Percentiles rank a stretch among this genome's conserved stretches.
These are phyloP conservation scores for Myripristis jacobus DNA, from an alignment of 2,797 vertebrate species.

Conservation along the genomic window DNA sequence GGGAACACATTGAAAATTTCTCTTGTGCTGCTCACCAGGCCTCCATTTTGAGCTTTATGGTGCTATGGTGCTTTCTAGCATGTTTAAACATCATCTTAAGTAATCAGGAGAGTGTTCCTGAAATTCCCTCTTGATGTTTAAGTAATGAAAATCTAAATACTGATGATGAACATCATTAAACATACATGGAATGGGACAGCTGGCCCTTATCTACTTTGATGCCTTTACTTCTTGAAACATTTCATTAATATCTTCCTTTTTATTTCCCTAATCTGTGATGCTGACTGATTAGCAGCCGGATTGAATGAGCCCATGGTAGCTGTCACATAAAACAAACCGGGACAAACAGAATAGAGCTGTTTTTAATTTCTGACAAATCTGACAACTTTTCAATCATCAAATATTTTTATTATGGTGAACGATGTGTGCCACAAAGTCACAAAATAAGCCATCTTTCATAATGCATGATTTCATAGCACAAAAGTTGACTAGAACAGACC, in stretches of 20 bases:
- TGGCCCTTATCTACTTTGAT: conserved; percentile 72
- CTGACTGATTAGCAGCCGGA: conserved; percentile 11
- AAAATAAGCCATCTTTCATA: conserved; percentile 42
- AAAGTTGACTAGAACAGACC: conserved; percentile 50
- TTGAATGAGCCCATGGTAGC: conserved; percentile 3
- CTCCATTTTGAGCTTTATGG: conserved; percentile 62
- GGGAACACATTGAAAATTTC: conserved; percentile 66
- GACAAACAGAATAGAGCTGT: conserved; percentile 54
- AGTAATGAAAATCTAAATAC: conserved; percentile 74
- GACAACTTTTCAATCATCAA: conserved; percentile 48
- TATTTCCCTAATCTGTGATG: conserved; percentile 25
- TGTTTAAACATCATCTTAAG: conserved; percentile 72
- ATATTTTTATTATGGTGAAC: conserved; percentile 31
- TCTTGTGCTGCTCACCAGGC: conserved; percentile 61
- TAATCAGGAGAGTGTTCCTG: conserved; percentile 64
- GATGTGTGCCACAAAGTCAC: conserved; percentile 27
- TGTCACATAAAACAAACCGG: conserved; percentile 40
- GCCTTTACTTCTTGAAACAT: conserved; percentile 61
- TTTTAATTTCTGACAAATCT: conserved; percentile 36
- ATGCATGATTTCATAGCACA: conserved; percentile 56
- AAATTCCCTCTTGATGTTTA: conserved; percentile 75
- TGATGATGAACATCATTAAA: conserved; percentile 74
- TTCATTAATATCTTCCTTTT: conserved; percentile 60
- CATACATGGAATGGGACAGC: conserved; percentile 76
- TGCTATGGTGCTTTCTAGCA: conserved; percentile 61